Base-by-base conservation (phyloP, 2,888 invertebrate genomes). In the Acleris cristana region DNA sequence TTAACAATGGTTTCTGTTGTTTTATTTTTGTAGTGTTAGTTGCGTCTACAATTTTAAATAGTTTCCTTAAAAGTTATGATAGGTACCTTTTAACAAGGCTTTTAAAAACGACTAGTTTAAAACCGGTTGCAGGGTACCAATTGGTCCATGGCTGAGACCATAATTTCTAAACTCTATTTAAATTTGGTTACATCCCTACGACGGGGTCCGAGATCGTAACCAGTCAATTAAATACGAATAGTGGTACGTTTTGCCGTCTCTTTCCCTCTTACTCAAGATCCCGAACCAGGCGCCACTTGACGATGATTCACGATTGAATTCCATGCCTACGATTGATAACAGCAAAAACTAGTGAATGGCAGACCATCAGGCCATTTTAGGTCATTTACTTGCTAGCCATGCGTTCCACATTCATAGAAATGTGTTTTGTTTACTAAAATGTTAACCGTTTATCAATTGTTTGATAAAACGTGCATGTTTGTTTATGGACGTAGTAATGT, bases 221-320 rank as follows among this genome's bases (percentile, higher is more conserved):
- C 89, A 91, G 90, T 90, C 90, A 90, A 91, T 92, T 92, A 89
- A 88, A 88, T 87, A 85, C 83, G 89, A 90, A 90, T 89, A 85
- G 88, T 88, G 88, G 86, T 85, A 87, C 83, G 79, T 85, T 86
- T 79, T 71, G 75, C 85, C 75, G 78, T 91, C 92, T 90, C 90
- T 87, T 83, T 92, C 86, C 71, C 87, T 83, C 91, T 75, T 78
- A 82, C 79, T 79, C 79, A 80, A 84, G 84, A 85, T 85, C 86
- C 86, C 81, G 82, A 83, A 80, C 82, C 85, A 88, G 88, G 90
- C 90, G 90, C 90, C 90, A 91, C 89, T 89, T 90, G 90, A 85
- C 86, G 89, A 87, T 91, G 90, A 91, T 88, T 91, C 91, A 91
- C 87, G 86, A 87, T 87, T 80, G 82, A 89, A 91, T 90, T 88